These are phyloP conservation scores for Smittia aterrima DNA, from an alignment of 2,888 invertebrate genomes.

Conservation along the genomic window DNA sequence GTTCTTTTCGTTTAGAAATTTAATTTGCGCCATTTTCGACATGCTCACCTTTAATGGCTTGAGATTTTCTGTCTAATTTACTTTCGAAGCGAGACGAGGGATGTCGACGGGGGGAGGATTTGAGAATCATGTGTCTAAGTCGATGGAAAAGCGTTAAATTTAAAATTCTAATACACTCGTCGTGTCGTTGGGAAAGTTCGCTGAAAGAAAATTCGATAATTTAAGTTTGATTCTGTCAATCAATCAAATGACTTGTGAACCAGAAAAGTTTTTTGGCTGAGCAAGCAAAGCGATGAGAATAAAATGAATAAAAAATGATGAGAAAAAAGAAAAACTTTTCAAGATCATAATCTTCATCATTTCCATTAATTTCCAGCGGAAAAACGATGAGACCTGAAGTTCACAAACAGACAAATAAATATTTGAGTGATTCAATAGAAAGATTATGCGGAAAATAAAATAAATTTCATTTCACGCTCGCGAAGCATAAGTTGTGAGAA, in stretches of 20 bases:
- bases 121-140: neutral
- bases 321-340: no score
- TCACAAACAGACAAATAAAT: no score
- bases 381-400: no score
- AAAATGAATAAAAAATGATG: no score
- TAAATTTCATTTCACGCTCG: constrained; percentile 25
- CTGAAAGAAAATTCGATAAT: neutral
- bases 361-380: no score
- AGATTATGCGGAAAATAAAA: no score
- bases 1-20: neutral
- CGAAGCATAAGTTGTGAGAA: neutral
- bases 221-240: constrained; percentile 24
- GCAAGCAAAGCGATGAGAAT: no score
- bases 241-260: constrained; percentile 39
- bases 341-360: no score
- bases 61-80: constrained; percentile 39
- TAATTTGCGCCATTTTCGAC: neutral
- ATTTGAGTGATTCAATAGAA: no score
- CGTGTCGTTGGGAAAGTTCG: neutral
- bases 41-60: constrained; percentile 32
- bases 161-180: neutral
- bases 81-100: neutral
- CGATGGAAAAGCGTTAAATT: neutral
- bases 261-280: constrained; percentile 10
- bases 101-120: neutral